phyloP scores from a whole-genome alignment of 2,113 vertebrate genomes.

The Apeltes quadracus region DNA sequence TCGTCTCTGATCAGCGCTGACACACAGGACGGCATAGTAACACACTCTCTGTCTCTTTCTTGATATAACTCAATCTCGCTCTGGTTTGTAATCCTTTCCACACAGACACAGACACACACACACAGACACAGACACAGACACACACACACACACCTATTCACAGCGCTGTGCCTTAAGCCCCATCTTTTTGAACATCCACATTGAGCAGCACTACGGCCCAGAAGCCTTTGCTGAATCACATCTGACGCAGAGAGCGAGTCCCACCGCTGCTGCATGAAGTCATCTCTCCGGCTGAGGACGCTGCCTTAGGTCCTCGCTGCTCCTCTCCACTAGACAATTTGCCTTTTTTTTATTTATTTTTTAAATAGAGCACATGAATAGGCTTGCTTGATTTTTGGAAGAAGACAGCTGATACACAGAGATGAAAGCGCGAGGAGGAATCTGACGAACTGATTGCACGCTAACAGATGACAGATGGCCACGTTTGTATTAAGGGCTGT shows the following conservation, averaged over 20 bases:
- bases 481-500: not conserved
- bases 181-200: constrained; percentile 31
- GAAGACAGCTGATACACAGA: constrained; percentile 28
- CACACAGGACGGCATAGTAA: constrained; percentile 40
- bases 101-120: constrained; percentile 18
- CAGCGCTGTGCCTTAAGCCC: constrained; percentile 22
- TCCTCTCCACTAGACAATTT: constrained; percentile 7
- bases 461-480: constrained; percentile 16
- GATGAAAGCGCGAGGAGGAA: constrained; percentile 60
- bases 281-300: not conserved
- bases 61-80: constrained; percentile 52
- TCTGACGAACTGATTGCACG: constrained; percentile 12
- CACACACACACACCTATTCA: constrained; percentile 10
- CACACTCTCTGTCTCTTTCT: constrained; percentile 50
- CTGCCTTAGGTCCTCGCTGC: not conserved
- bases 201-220: constrained; percentile 31
- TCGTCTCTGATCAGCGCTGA: constrained; percentile 64
- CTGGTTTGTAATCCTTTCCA: constrained; percentile 42
- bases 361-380: constrained; percentile 27
- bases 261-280: constrained; percentile 16
- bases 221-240: constrained; percentile 40
- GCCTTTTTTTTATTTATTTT: not conserved
- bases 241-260: constrained; percentile 39
- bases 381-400: constrained; percentile 31
- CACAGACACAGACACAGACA: constrained; percentile 25